Evolutionary conservation across 1,140 invertebrate species (phyloP).

Genomic region (Drusus annulatus): DNA sequence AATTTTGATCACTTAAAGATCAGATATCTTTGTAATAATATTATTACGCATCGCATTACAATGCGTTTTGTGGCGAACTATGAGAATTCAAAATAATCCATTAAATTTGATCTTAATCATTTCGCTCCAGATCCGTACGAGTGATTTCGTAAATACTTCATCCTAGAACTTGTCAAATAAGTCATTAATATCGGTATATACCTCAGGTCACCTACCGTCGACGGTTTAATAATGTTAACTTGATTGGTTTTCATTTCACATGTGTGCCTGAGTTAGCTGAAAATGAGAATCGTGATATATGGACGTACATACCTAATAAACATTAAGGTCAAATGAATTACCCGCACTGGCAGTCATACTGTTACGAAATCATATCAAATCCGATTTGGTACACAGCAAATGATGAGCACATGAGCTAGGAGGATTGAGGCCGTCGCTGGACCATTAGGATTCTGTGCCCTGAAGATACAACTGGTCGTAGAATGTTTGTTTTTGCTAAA

Average conservation of each 20-base stretch:
- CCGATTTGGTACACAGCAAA: constrained; percentile 35
- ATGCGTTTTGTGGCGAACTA: too few species aligned
- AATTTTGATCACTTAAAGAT: too few species aligned
- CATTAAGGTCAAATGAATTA: constrained; percentile 48
- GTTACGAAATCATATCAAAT: constrained; percentile 47
- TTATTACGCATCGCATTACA: too few species aligned
- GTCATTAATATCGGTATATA: neutral
- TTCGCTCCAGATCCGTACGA: too few species aligned
- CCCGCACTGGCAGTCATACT: neutral
- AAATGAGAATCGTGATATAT: constrained; percentile 47
- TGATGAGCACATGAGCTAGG: constrained; percentile 7
- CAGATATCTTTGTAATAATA: too few species aligned
- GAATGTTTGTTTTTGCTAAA: neutral
- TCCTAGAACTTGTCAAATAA: constrained; percentile 26
- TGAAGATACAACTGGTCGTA: neutral
- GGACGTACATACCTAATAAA: constrained; percentile 11
- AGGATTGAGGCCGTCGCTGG: neutral
- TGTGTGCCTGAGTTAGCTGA: neutral
- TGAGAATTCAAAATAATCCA: too few species aligned
- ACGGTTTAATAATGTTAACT: constrained; percentile 38
- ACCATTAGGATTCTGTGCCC: constrained; percentile 7
- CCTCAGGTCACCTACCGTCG: neutral
- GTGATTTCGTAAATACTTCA: neutral
- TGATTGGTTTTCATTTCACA: constrained; percentile 49
- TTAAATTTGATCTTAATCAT: too few species aligned